phyloP scores from a whole-genome alignment of 2,888 invertebrate genomes.

The Flexamia atlantica region DNA sequence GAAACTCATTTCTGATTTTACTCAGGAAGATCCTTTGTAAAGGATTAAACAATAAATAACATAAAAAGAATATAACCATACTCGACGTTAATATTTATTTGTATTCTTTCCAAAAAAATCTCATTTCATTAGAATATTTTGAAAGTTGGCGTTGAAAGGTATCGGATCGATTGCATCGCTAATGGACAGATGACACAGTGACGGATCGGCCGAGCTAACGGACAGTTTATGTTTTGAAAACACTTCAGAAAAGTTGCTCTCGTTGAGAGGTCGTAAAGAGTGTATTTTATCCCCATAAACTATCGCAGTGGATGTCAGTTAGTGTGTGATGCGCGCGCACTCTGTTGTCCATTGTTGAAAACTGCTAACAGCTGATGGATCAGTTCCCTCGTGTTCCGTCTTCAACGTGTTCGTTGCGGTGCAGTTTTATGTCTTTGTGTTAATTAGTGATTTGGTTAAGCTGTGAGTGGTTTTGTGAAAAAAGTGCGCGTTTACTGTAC shows the following conservation, averaged over 20 bases:
- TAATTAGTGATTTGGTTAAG: no score
- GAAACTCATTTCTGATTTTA: no score
- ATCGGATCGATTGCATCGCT: no score
- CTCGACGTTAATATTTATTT: no score
- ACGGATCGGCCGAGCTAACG: not conserved
- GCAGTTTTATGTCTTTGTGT: not conserved
- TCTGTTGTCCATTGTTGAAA: constrained; percentile 13
- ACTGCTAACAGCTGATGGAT: not conserved
- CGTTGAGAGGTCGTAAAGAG: constrained; percentile 11
- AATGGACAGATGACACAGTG: not conserved
- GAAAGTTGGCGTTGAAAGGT: no score
- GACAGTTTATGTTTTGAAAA: constrained; percentile 31
- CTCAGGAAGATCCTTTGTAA: no score
- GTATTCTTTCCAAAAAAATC: no score
- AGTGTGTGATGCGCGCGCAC: constrained; percentile 13
- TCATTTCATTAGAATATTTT: no score
- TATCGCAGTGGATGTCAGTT: not conserved
- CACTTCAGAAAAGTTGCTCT: constrained; percentile 16
- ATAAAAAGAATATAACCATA: no score
- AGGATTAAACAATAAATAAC: no score
- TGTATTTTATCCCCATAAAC: constrained; percentile 25
- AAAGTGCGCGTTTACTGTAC: no score
- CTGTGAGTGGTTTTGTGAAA: no score
- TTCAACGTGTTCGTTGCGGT: not conserved
- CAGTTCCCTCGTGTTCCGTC: not conserved